A percentile compares a stretch with the other conserved stretches of the same genome.
These are phyloP conservation scores for Acrobasis suavella DNA, from an alignment of 2,888 invertebrate genomes.

Conservation along the genomic window DNA sequence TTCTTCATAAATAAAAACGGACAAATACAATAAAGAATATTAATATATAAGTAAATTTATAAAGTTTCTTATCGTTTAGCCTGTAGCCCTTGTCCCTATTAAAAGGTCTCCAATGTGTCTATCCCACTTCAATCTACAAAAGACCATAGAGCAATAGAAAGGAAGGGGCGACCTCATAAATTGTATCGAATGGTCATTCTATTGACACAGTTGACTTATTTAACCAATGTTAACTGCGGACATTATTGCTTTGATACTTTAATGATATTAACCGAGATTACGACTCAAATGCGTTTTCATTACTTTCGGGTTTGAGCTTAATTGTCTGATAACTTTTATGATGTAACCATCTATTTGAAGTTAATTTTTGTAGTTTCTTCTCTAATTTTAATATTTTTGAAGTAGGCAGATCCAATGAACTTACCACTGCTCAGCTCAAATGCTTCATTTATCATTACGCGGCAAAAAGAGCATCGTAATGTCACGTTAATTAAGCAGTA, in stretches of 20 bases:
- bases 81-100: too few relatives aligned
- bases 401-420: not conserved
- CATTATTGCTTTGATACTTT: slow-evolving; percentile 10
- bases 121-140: too few relatives aligned
- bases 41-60: not conserved
- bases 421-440: too few relatives aligned
- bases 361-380: not conserved
- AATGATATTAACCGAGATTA: slow-evolving; percentile 5
- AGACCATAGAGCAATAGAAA: not conserved
- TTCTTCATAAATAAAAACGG: too few relatives aligned
- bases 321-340: slow-evolving; percentile 6
- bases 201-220: not conserved
- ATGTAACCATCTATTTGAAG: not conserved
- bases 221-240: not conserved
- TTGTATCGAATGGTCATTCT: not conserved
- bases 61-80: not conserved
- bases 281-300: not conserved
- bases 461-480: too few relatives aligned
- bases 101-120: too few relatives aligned
- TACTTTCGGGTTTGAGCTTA: slow-evolving; percentile 3
- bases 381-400: not conserved
- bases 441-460: too few relatives aligned
- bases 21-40: not conserved
- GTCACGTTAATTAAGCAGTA: too few relatives aligned
- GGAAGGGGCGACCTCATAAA: not conserved